Base-by-base conservation (phyloP, 92 coral and sea anemone genomes). In the Siderastrea radians region DNA sequence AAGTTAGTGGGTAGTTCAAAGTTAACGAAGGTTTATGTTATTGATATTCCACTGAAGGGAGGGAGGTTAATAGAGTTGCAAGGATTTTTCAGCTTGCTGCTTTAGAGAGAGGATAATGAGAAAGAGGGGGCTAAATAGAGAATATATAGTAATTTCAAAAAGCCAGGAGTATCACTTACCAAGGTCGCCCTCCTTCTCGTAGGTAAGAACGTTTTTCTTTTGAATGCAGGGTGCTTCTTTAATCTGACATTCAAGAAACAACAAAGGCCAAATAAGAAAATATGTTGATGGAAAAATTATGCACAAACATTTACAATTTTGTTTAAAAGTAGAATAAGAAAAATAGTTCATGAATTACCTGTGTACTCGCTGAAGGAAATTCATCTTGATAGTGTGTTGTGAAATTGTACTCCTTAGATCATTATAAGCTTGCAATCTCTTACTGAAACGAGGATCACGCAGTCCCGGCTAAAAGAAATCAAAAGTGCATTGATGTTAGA, bases 391-490 rank as follows among this genome's bases (percentile, higher is more conserved):
- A 16, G 99, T 95, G 69, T 98, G 99, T 50, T 98, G 99, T 1
- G 99, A 98, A 47, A 98, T 90, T 62, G 95, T 98, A 87, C 96
- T 98, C 17, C 96, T 92, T 9, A 98, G 86, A 69, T 98, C 98
- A 87, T 98, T 94, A 79, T 98, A 98, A 16, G 99, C 99, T 73
- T 98, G 98, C n/a, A 96, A 91, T 53, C 99, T 75, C 88, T 96
- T 96, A 81, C 96, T 95, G 79, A 98, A 98, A 14, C 99, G 94
- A 38, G 99, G 99, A 47, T 95, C 98, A 54, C 96, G 90, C 45
- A 98, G 88, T 44, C 99, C 99, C 78, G 99, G 99, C 99, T 98
- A 87, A 62, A 89, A 26, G 8, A 71, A 66, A 80, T 15, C 44
- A 59, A 71, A 69, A 57, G 3, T 3, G 5, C 5, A 11, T 68